A percentile compares a stretch with the other conserved stretches of the same genome.
Evolutionary conservation across 2,113 vertebrate species (phyloP).

Genomic region (Paedocypris sp.): DNA sequence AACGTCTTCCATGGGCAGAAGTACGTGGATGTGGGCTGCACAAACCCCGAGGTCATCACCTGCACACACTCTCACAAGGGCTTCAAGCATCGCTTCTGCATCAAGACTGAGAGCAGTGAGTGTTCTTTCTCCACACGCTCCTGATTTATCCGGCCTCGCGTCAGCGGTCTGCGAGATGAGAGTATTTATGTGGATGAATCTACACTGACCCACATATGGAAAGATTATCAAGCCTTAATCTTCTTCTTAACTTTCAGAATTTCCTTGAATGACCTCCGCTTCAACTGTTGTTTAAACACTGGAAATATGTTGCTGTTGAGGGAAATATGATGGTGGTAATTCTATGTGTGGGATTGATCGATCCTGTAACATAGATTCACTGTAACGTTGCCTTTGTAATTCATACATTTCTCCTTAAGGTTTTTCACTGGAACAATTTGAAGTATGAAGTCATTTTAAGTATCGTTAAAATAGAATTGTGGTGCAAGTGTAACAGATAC

Average conservation of each 20-base stretch:
- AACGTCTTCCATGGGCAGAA: conserved; percentile 74
- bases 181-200: background rate
- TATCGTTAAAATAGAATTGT: too few relatives aligned
- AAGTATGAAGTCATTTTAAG: too few relatives aligned
- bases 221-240: conserved; percentile 9
- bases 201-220: conserved; percentile 1
- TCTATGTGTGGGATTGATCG: too few relatives aligned
- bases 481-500: too few relatives aligned
- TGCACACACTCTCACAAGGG: conserved; percentile 83
- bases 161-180: background rate
- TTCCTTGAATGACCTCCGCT: background rate
- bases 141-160: background rate
- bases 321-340: too few relatives aligned
- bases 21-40: conserved; percentile 77
- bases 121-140: conserved; percentile 23
- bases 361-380: too few relatives aligned
- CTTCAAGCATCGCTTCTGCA: conserved; percentile 87
- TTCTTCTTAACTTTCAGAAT: background rate
- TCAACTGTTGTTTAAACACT: too few relatives aligned
- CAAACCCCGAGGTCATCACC: conserved; percentile 77
- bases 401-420: too few relatives aligned
- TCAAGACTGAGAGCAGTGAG: conserved; percentile 87
- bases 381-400: too few relatives aligned
- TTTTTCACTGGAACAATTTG: too few relatives aligned
- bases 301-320: too few relatives aligned